Evolutionary conservation across 2,113 vertebrate species (phyloP), one percentile per base, ranked within the genome.

Genomic region (Pelobates fuscus): DNA sequence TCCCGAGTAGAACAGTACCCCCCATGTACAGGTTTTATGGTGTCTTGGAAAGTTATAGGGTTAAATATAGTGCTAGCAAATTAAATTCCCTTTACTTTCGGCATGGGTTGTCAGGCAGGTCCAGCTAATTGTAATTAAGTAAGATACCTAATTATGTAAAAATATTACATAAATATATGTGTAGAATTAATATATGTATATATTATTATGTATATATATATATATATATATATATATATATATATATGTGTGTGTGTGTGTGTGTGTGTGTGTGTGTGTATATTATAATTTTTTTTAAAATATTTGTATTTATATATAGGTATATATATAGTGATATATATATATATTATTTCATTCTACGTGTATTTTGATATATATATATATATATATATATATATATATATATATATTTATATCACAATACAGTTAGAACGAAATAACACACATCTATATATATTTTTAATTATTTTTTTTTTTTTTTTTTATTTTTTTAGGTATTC

Each of bases 221-320:
- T 52, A 52, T 52, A 52, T 52, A 52, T 52, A 52, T 52, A 52
- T n/a, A 52, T n/a, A 52, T 52, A 52, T 52, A 52, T n/a, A 52
- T 52, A 52, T 52, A 52, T 52, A 52, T 52, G 15, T 52, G 15
- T n/a, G 15, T n/a, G 15, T 52, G 15, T 52, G 15, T 52, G 15
- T 52, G 15, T 52, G 15, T 52, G 15, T n/a, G 15, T 52, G 15
- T 52, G 15, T 52, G 15, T n/a, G 15, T 52, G 15, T n/a, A 52
- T 52, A 52, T 52, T n/a, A n/a, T n/a, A n/a, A 52, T n/a, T 5
- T 52, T 5, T n/a, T 5, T 52, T 5, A 3, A 52, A 5, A 52
- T 52, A 52, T 52, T 5, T n/a, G 15, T 52, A 52, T 52, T 5
- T 52, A 52, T 52, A n/a, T 52, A 52, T 52, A 52, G 4, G 15